These are phyloP conservation scores for Syrrhaptes paradoxus DNA, from an alignment of 2,113 vertebrate species.

Conservation along the genomic window DNA sequence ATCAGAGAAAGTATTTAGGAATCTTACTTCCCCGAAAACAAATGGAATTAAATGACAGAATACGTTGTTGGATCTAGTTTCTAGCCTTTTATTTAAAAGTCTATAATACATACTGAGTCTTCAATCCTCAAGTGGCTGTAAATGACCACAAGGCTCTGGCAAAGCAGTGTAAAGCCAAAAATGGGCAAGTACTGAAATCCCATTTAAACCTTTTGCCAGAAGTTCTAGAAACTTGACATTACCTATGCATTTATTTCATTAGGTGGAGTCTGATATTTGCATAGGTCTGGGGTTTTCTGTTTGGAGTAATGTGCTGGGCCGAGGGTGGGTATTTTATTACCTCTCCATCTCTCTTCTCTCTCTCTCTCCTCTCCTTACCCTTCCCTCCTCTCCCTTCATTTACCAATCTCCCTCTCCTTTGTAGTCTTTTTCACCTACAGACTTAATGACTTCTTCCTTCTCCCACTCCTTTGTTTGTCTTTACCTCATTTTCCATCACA, in stretches of 20 bases:
- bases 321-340: not conserved
- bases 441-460: not conserved
- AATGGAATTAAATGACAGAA: not conserved
- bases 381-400: not conserved
- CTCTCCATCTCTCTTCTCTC: not conserved
- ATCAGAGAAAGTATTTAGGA: not conserved
- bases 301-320: not conserved
- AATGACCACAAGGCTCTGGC: not conserved
- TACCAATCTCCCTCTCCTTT: not conserved
- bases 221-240: not conserved
- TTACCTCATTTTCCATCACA: not conserved
- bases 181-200: not conserved
- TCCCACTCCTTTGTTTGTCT: not conserved
- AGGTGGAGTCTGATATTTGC: not conserved
- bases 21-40: not conserved
- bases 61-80: not conserved
- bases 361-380: not conserved
- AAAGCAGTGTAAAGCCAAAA: not conserved
- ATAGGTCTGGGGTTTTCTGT: not conserved
- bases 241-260: not conserved
- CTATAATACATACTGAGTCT: not conserved
- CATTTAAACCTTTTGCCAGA: not conserved
- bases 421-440: not conserved
- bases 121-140: not conserved
- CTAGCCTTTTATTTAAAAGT: conserved; percentile 1